Percentiles rank a stretch among this genome's conserved stretches.
Conservation (phyloP, 2,797 vertebrate species). For the Enteromius viviparus region DNA sequence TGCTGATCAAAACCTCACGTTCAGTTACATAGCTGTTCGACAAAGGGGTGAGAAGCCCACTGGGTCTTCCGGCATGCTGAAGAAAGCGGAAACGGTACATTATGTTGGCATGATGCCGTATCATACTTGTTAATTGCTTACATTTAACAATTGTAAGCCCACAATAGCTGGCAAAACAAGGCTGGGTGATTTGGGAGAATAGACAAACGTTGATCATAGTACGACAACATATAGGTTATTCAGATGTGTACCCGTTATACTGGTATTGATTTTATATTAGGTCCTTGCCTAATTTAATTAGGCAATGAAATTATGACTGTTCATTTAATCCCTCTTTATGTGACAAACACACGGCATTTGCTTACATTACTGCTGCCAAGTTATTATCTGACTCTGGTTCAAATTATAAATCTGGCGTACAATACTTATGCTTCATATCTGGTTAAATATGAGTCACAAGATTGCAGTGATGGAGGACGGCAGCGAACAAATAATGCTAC, state of each 20-base stretch:
- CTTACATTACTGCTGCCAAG: conserved; percentile 20
- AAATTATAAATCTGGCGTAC: conserved; percentile 5
- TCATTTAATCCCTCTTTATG: background rate
- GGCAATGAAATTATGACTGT: conserved; percentile 59
- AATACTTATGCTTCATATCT: background rate
- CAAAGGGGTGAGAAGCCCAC: background rate
- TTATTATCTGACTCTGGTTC: conserved; percentile 22
- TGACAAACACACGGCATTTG: background rate
- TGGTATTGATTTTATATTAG: background rate
- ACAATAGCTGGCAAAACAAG: background rate
- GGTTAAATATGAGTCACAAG: background rate
- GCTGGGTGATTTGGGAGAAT: background rate
- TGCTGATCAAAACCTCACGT: conserved; percentile 46
- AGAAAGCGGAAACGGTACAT: background rate
- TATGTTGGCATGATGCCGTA: conserved; percentile 5
- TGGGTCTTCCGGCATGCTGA: background rate
- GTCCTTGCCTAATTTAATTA: conserved; percentile 9
- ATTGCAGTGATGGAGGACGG: background rate
- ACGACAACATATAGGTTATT: background rate
- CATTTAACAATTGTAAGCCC: too few relatives aligned
- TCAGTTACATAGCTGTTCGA: conserved; percentile 16
- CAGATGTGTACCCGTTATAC: background rate
- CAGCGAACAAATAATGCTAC: background rate
- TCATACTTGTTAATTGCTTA: background rate
- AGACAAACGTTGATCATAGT: background rate